These are phyloP conservation scores for Phalacrocorax aristotelis DNA, from an alignment of 2,113 vertebrate species.

Conservation along the genomic window DNA sequence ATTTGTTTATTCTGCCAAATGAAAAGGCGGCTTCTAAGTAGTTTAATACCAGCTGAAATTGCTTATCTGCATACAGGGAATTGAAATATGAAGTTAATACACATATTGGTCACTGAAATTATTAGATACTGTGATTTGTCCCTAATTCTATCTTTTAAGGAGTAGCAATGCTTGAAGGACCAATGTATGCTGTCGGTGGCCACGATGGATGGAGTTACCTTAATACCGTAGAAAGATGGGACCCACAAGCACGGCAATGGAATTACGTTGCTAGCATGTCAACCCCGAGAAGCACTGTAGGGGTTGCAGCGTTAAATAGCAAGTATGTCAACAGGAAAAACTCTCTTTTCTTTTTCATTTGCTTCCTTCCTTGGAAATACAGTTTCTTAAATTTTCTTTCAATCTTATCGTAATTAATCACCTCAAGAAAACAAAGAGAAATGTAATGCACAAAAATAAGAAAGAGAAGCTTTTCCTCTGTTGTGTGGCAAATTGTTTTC, in stretches of 20 bases:
- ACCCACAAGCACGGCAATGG: slow-evolving; percentile 95
- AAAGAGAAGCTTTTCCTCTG: neutral
- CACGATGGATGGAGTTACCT: slow-evolving; percentile 99
- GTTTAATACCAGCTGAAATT: neutral
- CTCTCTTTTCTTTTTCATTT: neutral
- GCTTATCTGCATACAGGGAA: neutral
- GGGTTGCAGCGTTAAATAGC: slow-evolving; percentile 92
- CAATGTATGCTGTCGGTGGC: slow-evolving; percentile 97
- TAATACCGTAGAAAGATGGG: slow-evolving; percentile 97
- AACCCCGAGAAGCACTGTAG: slow-evolving; percentile 92
- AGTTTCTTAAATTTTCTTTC: neutral
- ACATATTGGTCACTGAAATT: neutral
- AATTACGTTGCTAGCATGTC: slow-evolving; percentile 99
- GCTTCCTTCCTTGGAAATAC: neutral
- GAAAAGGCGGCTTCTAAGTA: neutral
- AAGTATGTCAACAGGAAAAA: slow-evolving; percentile 80
- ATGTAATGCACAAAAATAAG: neutral
- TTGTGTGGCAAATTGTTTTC: neutral
- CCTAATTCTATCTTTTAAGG: slow-evolving; percentile 71
- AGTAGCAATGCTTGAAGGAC: slow-evolving; percentile 95
- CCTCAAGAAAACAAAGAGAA: neutral
- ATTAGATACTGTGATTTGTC: neutral
- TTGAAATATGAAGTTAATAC: neutral
- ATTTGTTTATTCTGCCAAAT: neutral
- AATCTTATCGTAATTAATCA: neutral